phyloP scores from a whole-genome alignment of 2,797 vertebrate genomes.

The Pyrocephalus nanus region DNA sequence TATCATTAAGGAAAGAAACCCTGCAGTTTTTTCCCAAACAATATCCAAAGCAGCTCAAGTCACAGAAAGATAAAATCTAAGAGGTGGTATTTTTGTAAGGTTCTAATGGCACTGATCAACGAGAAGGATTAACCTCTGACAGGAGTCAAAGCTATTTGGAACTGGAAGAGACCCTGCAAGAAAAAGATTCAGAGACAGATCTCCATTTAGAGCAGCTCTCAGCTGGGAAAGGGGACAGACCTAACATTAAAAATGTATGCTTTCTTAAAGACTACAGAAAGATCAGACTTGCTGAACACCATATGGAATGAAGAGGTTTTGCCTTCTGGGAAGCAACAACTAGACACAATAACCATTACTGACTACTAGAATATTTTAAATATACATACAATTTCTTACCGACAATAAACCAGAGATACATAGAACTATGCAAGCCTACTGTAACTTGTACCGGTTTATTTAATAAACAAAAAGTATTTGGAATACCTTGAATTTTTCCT shows the following conservation, averaged over 20 bases:
- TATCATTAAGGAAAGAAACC: background rate
- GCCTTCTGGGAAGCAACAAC: constrained; percentile 25
- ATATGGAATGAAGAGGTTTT: constrained; percentile 20
- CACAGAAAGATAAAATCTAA: background rate
- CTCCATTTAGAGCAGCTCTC: background rate
- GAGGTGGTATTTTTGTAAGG: background rate
- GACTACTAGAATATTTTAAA: background rate
- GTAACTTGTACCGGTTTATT: background rate
- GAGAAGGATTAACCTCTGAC: background rate
- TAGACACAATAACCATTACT: constrained; percentile 19
- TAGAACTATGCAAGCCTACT: background rate
- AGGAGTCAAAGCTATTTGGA: background rate
- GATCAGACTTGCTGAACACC: background rate
- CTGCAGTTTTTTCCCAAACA: background rate
- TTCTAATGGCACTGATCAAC: background rate
- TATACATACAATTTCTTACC: background rate
- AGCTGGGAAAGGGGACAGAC: background rate
- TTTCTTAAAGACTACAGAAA: background rate
- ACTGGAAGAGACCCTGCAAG: background rate
- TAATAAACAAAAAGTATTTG: background rate
- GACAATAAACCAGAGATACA: background rate
- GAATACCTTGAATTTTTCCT: background rate
- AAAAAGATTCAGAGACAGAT: background rate
- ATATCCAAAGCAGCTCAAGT: background rate
- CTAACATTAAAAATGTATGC: background rate